Evolutionary conservation across 2,113 vertebrate species (phyloP).

Genomic region (Gymnogyps californianus): DNA sequence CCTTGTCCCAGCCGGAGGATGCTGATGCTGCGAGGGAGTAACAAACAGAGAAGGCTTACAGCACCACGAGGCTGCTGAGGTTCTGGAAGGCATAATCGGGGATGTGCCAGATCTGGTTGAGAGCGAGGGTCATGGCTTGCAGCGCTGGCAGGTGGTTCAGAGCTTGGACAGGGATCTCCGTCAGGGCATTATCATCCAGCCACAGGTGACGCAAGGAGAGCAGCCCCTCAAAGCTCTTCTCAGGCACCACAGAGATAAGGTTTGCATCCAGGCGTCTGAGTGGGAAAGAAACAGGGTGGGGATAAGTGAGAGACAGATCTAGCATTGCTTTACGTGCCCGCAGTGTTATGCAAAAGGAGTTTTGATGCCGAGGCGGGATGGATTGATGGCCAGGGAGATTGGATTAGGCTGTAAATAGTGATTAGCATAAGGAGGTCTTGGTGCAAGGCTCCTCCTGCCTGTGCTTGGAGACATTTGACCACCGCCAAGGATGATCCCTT

Average conservation of each 20-base stretch:
- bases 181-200: constrained; percentile 92
- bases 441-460: not conserved
- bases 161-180: constrained; percentile 87
- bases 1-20: not conserved
- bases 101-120: constrained; percentile 90
- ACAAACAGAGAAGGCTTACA: constrained; percentile 76
- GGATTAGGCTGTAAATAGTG: not conserved
- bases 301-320: not conserved
- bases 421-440: not conserved
- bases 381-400: not conserved
- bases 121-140: constrained; percentile 95
- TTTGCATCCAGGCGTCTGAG: constrained; percentile 93
- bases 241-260: constrained; percentile 87
- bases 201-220: constrained; percentile 90
- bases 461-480: not conserved
- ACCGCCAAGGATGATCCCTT: rapidly evolving
- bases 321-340: not conserved
- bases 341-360: not conserved
- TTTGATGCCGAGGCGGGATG: not conserved
- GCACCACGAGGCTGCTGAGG: constrained; percentile 91
- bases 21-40: not conserved
- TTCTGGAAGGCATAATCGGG: constrained; percentile 91
- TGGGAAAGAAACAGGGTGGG: constrained; percentile 28
- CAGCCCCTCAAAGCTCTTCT: constrained; percentile 85
- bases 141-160: constrained; percentile 84